phyloP scores from a whole-genome alignment of 2,113 vertebrate genomes.

The Silurus glanis region DNA sequence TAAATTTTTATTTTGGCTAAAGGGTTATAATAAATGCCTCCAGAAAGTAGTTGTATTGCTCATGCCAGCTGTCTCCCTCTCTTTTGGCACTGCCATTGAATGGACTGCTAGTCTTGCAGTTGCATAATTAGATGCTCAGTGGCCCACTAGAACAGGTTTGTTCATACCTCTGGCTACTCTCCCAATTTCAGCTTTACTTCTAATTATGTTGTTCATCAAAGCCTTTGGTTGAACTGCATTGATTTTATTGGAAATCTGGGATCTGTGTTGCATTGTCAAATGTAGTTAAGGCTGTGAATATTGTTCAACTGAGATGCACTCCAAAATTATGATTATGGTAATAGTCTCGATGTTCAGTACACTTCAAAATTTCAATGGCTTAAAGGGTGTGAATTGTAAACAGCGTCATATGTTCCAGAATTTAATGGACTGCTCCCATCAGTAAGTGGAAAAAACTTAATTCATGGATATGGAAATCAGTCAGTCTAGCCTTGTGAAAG shows the following conservation, averaged over 20 bases:
- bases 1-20: not conserved
- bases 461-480: constrained; percentile 9
- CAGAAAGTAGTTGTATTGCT: constrained; percentile 3
- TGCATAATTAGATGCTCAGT: constrained; percentile 54
- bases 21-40: not conserved
- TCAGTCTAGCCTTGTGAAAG: not conserved
- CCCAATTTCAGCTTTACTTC: constrained; percentile 24
- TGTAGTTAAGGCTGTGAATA: not conserved
- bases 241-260: not conserved
- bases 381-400: not conserved
- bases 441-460: not conserved
- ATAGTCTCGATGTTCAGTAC: not conserved
- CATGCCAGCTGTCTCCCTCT: constrained; percentile 27
- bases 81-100: constrained; percentile 30
- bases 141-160: constrained; percentile 41
- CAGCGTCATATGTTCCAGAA: not conserved
- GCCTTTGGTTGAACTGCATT: constrained; percentile 1
- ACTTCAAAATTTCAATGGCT: not conserved
- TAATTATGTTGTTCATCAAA: constrained; percentile 10
- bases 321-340: not conserved
- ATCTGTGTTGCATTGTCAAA: not conserved
- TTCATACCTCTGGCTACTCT: constrained; percentile 39
- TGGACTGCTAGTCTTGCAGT: constrained; percentile 48
- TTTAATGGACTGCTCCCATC: not conserved
- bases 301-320: not conserved